Evolutionary conservation across 53 echinoderm and acorn worm species (phyloP), one percentile per base, ranked within the genome.

Genomic region (Apostichopus leukothele): DNA sequence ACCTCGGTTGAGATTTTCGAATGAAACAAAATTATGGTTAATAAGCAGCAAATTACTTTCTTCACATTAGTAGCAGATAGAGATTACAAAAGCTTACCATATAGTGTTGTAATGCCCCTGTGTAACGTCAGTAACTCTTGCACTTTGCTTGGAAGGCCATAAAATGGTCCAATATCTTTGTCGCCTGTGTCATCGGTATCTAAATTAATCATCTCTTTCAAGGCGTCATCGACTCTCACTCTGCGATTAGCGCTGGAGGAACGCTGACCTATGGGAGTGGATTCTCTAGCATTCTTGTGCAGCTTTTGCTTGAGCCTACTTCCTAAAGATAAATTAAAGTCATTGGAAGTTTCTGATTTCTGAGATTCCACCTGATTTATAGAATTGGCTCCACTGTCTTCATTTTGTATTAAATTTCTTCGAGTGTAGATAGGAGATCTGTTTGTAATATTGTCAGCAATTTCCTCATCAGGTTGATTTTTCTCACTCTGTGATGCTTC

Each of bases 91-190:
- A 39, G 83, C 93, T 90, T 90, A 95, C 96, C 95, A 67, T 96
- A 96, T 6, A 96, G 88, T 21, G 89, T 67, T 14, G 91, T 87
- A 75, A 96, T 96, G 14, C 96, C 96, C 74, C 94, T 91, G 23
- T 94, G 92, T 27, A 76, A 59, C 60, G 89, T 92, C 51, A 96
- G 81, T 73, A 96, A 78, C 71, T 93, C 93, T 19, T 93, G 89
- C 6, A 96, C 96, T 68, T 85, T 94, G 54, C 91, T 92, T 0
- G 96, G 96, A 5, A 96, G 91, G 14, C 96, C 96, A 89, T 96
- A 96, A 63, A 96, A 96, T n/a, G 96, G 96, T 27, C 96, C 96
- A 19, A 96, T 90, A 76, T 95, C 94, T 57, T 89, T 96, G 52
- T 91, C 91, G 26, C n/a, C 50, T 68, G 16, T 57, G 16, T 55